Evolutionary conservation across 2,888 invertebrate genomes (phyloP), one percentile per base, ranked within the genome.

Genomic region (Mystacides longicornis): DNA sequence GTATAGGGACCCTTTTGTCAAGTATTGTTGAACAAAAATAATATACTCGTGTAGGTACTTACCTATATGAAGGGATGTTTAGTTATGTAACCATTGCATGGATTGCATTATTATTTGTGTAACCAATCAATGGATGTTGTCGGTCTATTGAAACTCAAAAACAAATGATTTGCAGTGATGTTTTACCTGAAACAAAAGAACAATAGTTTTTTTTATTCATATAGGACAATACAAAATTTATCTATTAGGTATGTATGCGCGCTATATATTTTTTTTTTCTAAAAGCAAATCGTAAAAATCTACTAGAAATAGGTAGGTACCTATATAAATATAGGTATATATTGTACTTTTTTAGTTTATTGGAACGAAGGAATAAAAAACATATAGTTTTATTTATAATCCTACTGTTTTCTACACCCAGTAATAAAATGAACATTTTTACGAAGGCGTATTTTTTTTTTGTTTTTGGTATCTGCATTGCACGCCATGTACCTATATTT

Each of bases 111-210:
- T 27, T 7, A 27, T 7, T 27, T 7, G 11, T 27, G 5, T 27
- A 5, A 27, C 27, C n/a, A 27, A 7, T 27, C 14, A 16, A 16
- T 37, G 16, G 37, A 37, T 14, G 37, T 3, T n/a, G 37, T 37
- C 16, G 16, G 37, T 37, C n/a, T n/a, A 37, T 16, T 16, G 16
- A 37, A 37, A 37, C 4, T 37, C 16, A n/a, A 16, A 37, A 37
- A 37, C n/a, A n/a, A n/a, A n/a, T n/a, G n/a, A n/a, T n/a, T 37
- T 14, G 37, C 5, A 37, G 14, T 37, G 37, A 37, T 37, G 16
- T 37, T 37, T 37, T 37, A 37, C 37, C 37, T 37, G 37, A 37
- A 37, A 37, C 37, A 37, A 37, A 37, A 37, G 37, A 37, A n/a
- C n/a, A n/a, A n/a, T n/a, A n/a, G n/a, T n/a, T n/a, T n/a, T n/a